A percentile compares a stretch with the other conserved stretches of the same genome.
phyloP scores from a whole-genome alignment of 2,888 invertebrate genomes.

The Odontothrips loti region DNA sequence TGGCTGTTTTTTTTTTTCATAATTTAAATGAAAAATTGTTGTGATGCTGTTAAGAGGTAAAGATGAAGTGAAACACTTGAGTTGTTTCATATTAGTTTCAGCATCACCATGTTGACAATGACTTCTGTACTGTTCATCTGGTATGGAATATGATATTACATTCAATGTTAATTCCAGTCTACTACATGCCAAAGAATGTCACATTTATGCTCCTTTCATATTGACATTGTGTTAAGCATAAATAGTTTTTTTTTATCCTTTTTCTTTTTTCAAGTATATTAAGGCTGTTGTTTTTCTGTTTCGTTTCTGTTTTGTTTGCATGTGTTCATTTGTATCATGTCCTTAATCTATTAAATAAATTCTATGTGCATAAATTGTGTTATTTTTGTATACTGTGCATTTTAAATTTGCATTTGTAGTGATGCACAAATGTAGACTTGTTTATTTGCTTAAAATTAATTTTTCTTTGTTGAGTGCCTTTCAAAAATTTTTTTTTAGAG shows the following conservation, averaged over 20 bases:
- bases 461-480: background rate
- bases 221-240: too few species aligned
- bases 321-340: slow-evolving; percentile 7
- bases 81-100: background rate
- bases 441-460: too few species aligned
- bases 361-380: background rate
- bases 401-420: background rate
- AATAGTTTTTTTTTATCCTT: background rate
- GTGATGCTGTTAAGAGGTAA: too few species aligned
- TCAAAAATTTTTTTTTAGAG: background rate
- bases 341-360: background rate
- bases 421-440: background rate
- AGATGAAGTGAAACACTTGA: too few species aligned
- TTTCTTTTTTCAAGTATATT: background rate
- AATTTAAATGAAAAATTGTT: too few species aligned
- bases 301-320: background rate
- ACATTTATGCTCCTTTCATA: too few species aligned
- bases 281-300: background rate
- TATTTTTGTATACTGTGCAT: background rate
- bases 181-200: too few species aligned
- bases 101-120: background rate
- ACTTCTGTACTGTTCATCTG: too few species aligned
- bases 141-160: too few species aligned
- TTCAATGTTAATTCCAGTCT: too few species aligned
- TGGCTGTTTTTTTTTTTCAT: too few species aligned